A percentile compares a stretch with the other conserved stretches of the same genome.
phyloP scores from a whole-genome alignment of 2,113 vertebrate genomes.

The Pteronura brasiliensis region DNA sequence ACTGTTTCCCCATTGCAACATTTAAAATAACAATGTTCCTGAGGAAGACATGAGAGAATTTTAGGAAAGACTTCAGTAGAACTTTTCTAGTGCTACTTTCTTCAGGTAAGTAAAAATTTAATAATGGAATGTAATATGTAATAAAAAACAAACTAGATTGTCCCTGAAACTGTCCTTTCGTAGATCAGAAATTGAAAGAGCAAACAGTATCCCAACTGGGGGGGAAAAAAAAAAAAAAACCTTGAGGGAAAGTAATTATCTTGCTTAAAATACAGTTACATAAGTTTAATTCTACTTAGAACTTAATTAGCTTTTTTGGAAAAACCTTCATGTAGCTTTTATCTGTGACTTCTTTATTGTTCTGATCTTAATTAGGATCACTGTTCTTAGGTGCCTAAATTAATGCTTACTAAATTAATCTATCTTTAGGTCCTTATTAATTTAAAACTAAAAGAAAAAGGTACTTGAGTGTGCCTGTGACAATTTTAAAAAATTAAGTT shows the following conservation, averaged over 20 bases:
- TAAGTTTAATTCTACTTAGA: conserved; percentile 22
- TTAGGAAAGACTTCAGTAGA: conserved; percentile 74
- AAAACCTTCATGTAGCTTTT: background rate
- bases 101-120: conserved; percentile 74
- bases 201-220: background rate
- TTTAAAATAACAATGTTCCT: conserved; percentile 72
- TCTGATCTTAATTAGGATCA: background rate
- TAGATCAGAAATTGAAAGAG: background rate
- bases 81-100: conserved; percentile 65
- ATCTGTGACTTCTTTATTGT: background rate
- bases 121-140: conserved; percentile 40
- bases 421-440: background rate
- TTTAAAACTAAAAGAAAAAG: background rate
- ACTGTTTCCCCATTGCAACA: conserved; percentile 61
- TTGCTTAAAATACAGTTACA: conserved; percentile 13
- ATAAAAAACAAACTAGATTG: background rate
- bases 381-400: background rate
- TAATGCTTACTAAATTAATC: background rate
- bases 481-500: conserved; percentile 28
- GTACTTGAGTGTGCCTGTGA: background rate
- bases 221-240: background rate
- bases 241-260: background rate
- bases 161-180: background rate
- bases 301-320: background rate
- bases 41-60: conserved; percentile 70